Base-by-base conservation (phyloP, 2,888 invertebrate species). In the Pilophorus perplexus region DNA sequence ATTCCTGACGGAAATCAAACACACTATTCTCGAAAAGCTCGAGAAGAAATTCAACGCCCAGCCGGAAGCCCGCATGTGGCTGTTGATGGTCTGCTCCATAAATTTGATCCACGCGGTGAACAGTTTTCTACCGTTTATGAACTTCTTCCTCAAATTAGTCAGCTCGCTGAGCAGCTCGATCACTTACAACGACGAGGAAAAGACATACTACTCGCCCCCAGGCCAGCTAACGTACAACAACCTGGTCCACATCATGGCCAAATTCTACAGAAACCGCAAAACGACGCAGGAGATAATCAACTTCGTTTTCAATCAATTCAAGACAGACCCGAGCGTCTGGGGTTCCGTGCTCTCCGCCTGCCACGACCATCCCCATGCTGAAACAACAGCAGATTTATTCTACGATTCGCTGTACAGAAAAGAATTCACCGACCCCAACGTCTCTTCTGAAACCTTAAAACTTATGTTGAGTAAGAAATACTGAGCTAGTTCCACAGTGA, bases 291-390 rank as follows among this genome's bases (percentile, higher is more conserved):
- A 42, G 25, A 59, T 22, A 14, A 59, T 59, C 4, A 40, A 42
- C 23, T 59, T 59, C 27, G 42, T 59, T 2, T 59, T 59, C 27
- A 59, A 42, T 27, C 38, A 23, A 20, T 59, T 22, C 16, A 14
- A 12, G 3, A 14, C 16, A 8, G 27, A 59, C 14, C 8, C 59
- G 2, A 3, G 2, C 25, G 40, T 59, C 18, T 59, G 59, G 59
- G 8, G n/a, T 12, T 33, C 22, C 0, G 40, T 59, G 10, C 23
- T 59, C 0, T 22, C 22, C 5, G 22, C 42, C 10, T 59, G 59
- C 23, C 59, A 59, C 42, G 38, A 37, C 27, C n/a, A n/a, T n/a
- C n/a, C n/a, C n/a, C n/a, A n/a, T n/a, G n/a, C n/a, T n/a, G n/a
- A n/a, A n/a, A n/a, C n/a, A n/a, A n/a, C n/a, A n/a, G n/a, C n/a